phyloP scores from a whole-genome alignment of 2,113 vertebrate species.

The Aythya baeri region DNA sequence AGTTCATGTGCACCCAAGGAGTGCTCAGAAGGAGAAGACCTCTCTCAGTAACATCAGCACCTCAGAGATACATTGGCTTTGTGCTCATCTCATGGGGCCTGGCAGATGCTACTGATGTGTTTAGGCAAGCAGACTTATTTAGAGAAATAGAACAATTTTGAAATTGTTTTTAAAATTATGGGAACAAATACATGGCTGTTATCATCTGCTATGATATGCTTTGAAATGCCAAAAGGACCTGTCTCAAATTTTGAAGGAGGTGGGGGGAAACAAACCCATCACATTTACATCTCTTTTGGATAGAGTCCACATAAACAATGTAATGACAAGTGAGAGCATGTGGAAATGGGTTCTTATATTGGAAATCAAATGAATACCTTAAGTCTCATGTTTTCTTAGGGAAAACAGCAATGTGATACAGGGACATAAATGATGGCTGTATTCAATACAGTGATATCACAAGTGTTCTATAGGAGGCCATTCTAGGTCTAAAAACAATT shows the following conservation, averaged over 20 bases:
- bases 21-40: neutral
- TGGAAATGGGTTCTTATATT: conserved; percentile 19
- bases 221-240: neutral
- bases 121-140: neutral
- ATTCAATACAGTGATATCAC: neutral
- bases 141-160: neutral
- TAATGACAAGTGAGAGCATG: neutral
- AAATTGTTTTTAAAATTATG: neutral
- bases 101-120: neutral
- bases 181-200: neutral
- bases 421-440: neutral
- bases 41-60: neutral
- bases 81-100: neutral
- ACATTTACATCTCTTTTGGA: neutral
- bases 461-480: neutral
- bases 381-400: neutral
- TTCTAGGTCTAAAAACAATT: conserved; percentile 19
- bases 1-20: neutral
- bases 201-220: neutral
- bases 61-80: neutral
- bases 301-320: neutral
- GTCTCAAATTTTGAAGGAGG: neutral
- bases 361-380: conserved; percentile 11
- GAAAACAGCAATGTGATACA: neutral
- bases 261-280: neutral